phyloP scores from a whole-genome alignment of 2,113 vertebrate genomes.

The Onychostruthus taczanowskii region DNA sequence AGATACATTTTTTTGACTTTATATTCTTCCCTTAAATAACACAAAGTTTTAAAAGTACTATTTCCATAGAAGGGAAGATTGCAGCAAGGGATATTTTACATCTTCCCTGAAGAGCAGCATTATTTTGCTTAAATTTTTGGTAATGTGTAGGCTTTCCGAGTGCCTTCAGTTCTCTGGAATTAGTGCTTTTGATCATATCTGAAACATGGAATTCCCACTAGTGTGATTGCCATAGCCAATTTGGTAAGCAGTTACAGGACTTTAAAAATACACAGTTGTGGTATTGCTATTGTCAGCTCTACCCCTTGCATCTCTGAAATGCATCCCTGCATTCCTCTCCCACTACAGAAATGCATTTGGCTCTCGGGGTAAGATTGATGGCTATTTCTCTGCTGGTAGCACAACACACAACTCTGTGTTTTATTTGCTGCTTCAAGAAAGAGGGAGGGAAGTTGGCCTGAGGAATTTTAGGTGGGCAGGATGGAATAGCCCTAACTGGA shows the following conservation, averaged over 20 bases:
- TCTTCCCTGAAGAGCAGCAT: neutral
- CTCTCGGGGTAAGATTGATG: neutral
- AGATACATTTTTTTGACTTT: neutral
- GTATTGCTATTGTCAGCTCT: neutral
- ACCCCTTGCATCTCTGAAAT: neutral
- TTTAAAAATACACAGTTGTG: neutral
- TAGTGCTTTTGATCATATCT: neutral
- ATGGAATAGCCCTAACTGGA: neutral
- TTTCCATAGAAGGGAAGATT: neutral
- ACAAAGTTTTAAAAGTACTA: neutral
- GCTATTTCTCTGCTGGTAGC: neutral
- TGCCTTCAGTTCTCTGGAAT: neutral
- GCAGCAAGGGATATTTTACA: neutral
- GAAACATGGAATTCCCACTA: neutral
- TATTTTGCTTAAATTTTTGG: neutral
- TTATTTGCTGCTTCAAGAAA: neutral
- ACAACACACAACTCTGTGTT: neutral
- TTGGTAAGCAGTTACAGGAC: neutral
- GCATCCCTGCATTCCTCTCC: conserved; percentile 3
- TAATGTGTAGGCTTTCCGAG: neutral
- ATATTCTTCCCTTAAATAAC: neutral
- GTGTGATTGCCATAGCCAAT: neutral
- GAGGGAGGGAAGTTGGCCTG: neutral
- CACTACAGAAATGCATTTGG: neutral
- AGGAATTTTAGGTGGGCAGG: conserved; percentile 17